phyloP scores from a whole-genome alignment of 2,888 invertebrate genomes.

The Sisyra terminalis region DNA sequence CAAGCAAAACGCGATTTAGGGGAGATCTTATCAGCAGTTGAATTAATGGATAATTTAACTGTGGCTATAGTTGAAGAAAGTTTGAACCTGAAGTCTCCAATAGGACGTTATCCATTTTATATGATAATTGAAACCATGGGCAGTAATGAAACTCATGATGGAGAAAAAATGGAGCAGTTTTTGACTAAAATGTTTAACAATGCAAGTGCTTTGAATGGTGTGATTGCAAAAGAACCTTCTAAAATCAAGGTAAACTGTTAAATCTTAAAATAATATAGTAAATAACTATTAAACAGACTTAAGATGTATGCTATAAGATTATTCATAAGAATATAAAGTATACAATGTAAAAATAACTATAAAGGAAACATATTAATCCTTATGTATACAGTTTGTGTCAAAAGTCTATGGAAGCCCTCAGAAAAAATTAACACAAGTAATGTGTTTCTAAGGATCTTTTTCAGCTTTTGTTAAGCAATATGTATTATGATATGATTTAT shows the following conservation, averaged over 20 bases:
- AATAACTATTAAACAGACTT: too few relatives aligned
- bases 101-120: slow-evolving; percentile 55
- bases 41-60: slow-evolving; percentile 72
- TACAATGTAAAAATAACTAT: too few relatives aligned
- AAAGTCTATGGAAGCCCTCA: too few relatives aligned
- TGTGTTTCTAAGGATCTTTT: too few relatives aligned
- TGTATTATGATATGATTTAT: too few relatives aligned
- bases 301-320: too few relatives aligned
- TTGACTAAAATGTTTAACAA: slow-evolving; percentile 54
- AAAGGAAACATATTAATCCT: too few relatives aligned
- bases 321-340: too few relatives aligned
- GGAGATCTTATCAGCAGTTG: slow-evolving; percentile 90
- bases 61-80: slow-evolving; percentile 48
- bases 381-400: too few relatives aligned
- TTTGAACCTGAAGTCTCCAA: slow-evolving; percentile 41
- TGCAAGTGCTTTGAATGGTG: slow-evolving; percentile 65
- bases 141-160: slow-evolving; percentile 69
- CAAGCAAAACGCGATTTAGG: slow-evolving; percentile 59
- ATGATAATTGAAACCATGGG: slow-evolving; percentile 80
- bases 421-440: too few relatives aligned
- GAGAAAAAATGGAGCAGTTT: slow-evolving; percentile 69
- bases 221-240: slow-evolving; percentile 63
- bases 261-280: too few relatives aligned
- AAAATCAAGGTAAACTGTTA: slow-evolving; percentile 46
- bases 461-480: too few relatives aligned